Base-by-base conservation (phyloP, 2,888 invertebrate genomes). In the Coecobrya sp. region DNA sequence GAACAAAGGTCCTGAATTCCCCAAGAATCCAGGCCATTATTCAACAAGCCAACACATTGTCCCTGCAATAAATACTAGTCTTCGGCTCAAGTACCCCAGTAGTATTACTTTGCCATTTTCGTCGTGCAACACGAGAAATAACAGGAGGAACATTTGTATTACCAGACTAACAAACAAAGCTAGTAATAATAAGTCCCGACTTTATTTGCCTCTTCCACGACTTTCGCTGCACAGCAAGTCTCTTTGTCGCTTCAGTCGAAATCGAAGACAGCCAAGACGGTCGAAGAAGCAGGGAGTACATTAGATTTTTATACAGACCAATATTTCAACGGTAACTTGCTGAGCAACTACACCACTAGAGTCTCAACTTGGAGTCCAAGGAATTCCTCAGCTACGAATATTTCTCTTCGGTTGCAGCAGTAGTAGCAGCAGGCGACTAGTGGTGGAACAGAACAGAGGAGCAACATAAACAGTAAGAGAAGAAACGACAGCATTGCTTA, bases 31-130 rank as follows among this genome's bases (percentile, higher is more conserved):
- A 10, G 65, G 68, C 81, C 91, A 91, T 91, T 91, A 91, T 91
- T 91, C 86, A 91, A 91, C 59, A 79, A 91, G 91, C 86, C 86
- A 91, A 86, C 85, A 90, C 85, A 90, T 90, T 90, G 90, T 85
- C 85, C 90, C 81, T 79, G 91, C 73, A 91, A 86, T 86, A 86
- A 91, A 86, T 91, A 91, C 86, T 86, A 30, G 86, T 91, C 86
- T 76, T 85, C 85, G 62, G 86, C 13, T 52, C 85, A 62, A 86
- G 76, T 90, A 84, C 73, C 73, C 84, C 36, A 16, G 19, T 70
- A 68, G 30, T 70, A 55, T 62, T 81, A 49, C 45, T 49, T 76
- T 76, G 25, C 76, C 76, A 76, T 76, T 76, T 76, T 45, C 76
- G 45, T 30, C 27, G 30, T 68, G 10, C 45, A 73, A 5, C 42